Base-by-base conservation (phyloP, 2,888 invertebrate genomes). In the Pharmacophagus antenor region DNA sequence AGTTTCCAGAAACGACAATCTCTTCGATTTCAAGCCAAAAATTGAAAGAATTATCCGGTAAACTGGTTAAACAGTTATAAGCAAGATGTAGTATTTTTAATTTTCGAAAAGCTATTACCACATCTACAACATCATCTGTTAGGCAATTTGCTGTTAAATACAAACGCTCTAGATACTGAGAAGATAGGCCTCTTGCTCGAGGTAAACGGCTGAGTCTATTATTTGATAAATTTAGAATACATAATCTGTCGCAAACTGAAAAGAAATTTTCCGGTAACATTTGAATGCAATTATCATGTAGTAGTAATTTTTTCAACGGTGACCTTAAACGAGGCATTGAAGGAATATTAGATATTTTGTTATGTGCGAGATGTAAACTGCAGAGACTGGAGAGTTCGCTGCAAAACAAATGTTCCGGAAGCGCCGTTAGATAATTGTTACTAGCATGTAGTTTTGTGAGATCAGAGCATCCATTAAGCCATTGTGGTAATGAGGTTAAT, bases 21-120 rank as follows among this genome's bases (percentile, higher is more conserved):
- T 96, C 96, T 84, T 97, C 96, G 65, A 97, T 90, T 67, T 95
- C 94, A 1, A 92, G 91, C 96, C 96, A 96, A 70, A 93, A 94
- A 53, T 92, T 92, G 23, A 95, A 92, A 72, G 95, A 95, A 65
- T 93, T 93, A 70, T 95, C 95, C 0, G 96, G 95, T 64, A 96
- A 83, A 23, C 90, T 89, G 1, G 94, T 94, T 41, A 96, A 86
- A 65, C 94, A 94, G 73, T 96, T 97, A 71, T 96, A 96, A 2
- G 95, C 95, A 15, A 95, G 92, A 72, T 96, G 96, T 18, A 97
- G 82, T 61, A 94, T 92, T 71, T 93, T 93, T 23, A 96, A 78
- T 51, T 94, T 93, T 64, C 91, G 85, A 57, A 95, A 93, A 62
- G 92, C 92, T 61, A 93, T 91, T 52, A 96, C 87, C 1, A 94